Evolutionary conservation across 2,113 vertebrate genomes (phyloP), one percentile per base, ranked within the genome.

Genomic region (Promerops cafer): DNA sequence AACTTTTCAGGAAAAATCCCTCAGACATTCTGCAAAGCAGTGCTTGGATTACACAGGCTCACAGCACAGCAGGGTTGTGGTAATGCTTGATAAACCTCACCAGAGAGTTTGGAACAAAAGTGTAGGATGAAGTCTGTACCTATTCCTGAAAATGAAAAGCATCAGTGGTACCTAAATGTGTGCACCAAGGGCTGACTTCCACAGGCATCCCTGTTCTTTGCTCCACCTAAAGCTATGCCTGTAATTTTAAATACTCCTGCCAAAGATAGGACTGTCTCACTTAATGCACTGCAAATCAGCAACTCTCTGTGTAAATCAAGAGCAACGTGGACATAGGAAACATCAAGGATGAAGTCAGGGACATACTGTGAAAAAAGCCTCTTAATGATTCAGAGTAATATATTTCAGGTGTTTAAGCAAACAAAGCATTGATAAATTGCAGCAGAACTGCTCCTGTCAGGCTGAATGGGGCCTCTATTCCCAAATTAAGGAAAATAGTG

Each of bases 311-410:
- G 66, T 69, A 93, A 95, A 96, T 79, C 91, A 79, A 89, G 65
- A 91, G 45, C 61, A 30, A 42, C 35, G 57, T 83, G 76, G 44
- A 57, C 39, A 54, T 2, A 82, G 54, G 33, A 76, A 91, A 79
- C 5, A 30, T 69, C 80, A 94, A 95, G 87, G 70, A 93, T 93
- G 87, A 94, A 92, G 77, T 87, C 91, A 94, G 89, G 94, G 86
- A 89, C 91, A n/a, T 20, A 78, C 6, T 39, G 80, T 85, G 74
- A 82, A 65, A 74, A 96, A 82, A 87, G 54, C 56, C 65, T 91
- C 45, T 72, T 93, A 95, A 94, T 93, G 89, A 89, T 45, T 82
- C 53, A 68, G 40, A 76, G 49, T 53, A 91, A 94, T 82, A 12
- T 69, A 84, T 92, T 91, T 94, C 61, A 66, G 65, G 75, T 81